Evolutionary conservation across 1,140 invertebrate species (phyloP).

Genomic region (Euwallacea similis): DNA sequence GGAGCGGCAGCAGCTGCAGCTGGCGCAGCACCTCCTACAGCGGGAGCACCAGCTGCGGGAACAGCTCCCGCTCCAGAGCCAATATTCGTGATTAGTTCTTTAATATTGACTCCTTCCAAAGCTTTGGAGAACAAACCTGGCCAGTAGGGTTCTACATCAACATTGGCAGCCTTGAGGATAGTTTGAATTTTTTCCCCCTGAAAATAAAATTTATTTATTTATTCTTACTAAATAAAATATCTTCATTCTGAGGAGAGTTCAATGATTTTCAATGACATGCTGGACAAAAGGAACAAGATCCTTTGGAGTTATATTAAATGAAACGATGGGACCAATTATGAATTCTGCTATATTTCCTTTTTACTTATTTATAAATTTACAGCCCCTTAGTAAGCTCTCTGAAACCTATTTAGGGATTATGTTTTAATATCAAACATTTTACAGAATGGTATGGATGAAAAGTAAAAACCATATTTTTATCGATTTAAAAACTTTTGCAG

Average conservation of each 20-base stretch:
- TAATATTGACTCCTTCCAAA: slow-evolving; percentile 91
- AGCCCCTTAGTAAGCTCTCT: too few species aligned
- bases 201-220: slow-evolving; percentile 45
- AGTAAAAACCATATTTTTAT: too few species aligned
- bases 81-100: slow-evolving; percentile 92
- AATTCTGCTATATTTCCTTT: too few species aligned
- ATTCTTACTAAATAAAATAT: background rate
- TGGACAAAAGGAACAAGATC: too few species aligned
- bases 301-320: too few species aligned
- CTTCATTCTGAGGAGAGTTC: background rate
- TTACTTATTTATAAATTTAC: too few species aligned
- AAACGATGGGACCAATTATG: too few species aligned
- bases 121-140: slow-evolving; percentile 97
- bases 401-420: too few species aligned
- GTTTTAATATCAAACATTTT: too few species aligned
- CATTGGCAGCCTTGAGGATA: slow-evolving; percentile 94
- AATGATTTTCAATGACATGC: background rate
- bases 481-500: too few species aligned
- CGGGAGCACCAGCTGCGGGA: slow-evolving; percentile 58
- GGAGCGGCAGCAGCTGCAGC: slow-evolving; percentile 67
- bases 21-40: slow-evolving; percentile 65
- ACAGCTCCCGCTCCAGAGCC: slow-evolving; percentile 84
- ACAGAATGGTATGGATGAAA: too few species aligned
- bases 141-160: slow-evolving; percentile 99
- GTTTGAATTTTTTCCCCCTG: slow-evolving; percentile 97